Evolutionary conservation across 2,797 vertebrate species (phyloP), one percentile per base, ranked within the genome.

Genomic region (Molossus alvarezi): DNA sequence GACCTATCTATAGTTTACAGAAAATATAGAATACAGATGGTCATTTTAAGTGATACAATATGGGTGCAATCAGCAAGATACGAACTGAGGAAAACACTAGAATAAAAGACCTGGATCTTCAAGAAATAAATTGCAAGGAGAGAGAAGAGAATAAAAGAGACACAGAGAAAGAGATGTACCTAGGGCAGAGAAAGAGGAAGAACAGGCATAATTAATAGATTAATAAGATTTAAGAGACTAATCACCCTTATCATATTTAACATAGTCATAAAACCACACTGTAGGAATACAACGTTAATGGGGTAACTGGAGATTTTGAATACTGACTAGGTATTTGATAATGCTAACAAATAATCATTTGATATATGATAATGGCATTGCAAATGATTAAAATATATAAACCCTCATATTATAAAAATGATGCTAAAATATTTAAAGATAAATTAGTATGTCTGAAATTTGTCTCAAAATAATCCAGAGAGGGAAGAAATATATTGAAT

Each of bases 271-370:
- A 71, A 71, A 64, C 2, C 45, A 29, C 18, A 92, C 3, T 29
- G 10, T 81, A 82, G 77, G 3, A 48, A 41, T 77, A 48, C 1
- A 86, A 27, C 75, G 84, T 93, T 89, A 80, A 89, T 77, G 69
- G 25, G 17, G 1, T 65, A 51, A 45, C 14, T 93, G 60, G 10
- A 1, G 9, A 88, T 12, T 65, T 90, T 45, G 67, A 45, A 45
- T 6, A 45, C 41, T 45, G 41, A 45, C 41, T 45, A 45, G 41
- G 41, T 45, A 45, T 45, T 72, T 92, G 25, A 71, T 85, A 88
- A 88, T 88, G 21, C 23, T 85, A 88, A 48, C 18, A 90, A 69
- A 94, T 75, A 88, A 81, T 92, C 85, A 77, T 72, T 76, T 88
- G 41, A 75, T 90, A 1, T 64, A 69, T 72, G 8, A 81, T 55